Base-by-base conservation (phyloP, 1,140 invertebrate species). In the Halesus radiatus region DNA sequence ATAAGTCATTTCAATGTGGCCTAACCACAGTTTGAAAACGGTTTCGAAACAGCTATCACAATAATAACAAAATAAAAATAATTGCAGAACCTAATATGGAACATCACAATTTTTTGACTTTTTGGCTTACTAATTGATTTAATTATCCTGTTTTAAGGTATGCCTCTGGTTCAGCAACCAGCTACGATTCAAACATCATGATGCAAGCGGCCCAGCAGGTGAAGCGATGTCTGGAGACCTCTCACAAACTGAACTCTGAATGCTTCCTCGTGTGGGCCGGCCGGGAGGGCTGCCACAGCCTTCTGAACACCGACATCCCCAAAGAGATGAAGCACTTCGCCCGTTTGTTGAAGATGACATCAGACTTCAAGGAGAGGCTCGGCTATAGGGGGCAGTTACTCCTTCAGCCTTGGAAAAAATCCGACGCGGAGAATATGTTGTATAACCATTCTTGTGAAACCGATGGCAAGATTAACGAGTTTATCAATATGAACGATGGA, bases 221-320 rank as follows among this genome's bases (percentile, higher is more conserved):
- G 23, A 93, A 93, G 85, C 91, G 92, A 84, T 92, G 91, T 32
- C 84, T 94, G 56, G 92, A 94, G 83, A 86, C 92, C n/a, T 91
- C 92, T 8, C 90, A 92, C 56, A 91, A 90, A 82, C 84, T 94
- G 3, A 92, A 90, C 78, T 91, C 92, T 1, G 91, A 93, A 85
- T 91, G 91, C 83, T 93, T 92, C 84, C 89, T 93, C 8, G 88
- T 93, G 72, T 92, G 90, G 90, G 92, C 91, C 3, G 88, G 90
- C 52, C 85, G 91, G 62, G 93, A 94, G 84, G 92, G 92, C 2
- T 93, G 92, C 85, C 88, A 90, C 75, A 89, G 89, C 7, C 85
- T 92, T 4, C 89, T 93, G 72, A 93, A 92, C 85, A 91, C 92
- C 0, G 90, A 93, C 84, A 85, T 93, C 23, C 86, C 88, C 6